These are phyloP conservation scores for Rhinogobius similis DNA, from an alignment of 2,113 vertebrate genomes.

Conservation along the genomic window DNA sequence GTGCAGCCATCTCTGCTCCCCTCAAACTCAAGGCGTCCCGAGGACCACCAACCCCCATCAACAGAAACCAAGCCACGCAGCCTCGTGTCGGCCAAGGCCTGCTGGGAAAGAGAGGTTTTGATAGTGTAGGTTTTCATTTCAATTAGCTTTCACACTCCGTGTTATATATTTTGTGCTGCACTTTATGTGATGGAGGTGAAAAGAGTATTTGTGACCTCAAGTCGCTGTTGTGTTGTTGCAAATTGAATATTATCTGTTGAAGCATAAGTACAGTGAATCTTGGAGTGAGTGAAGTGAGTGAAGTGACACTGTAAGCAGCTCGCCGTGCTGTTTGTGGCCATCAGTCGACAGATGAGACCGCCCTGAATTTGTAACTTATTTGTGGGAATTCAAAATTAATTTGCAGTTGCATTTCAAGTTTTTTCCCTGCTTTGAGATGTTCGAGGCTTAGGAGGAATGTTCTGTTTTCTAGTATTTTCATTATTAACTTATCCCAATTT, in stretches of 20 bases:
- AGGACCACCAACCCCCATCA: slow-evolving; percentile 89
- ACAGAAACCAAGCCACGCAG: slow-evolving; percentile 88
- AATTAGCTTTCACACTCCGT: not conserved
- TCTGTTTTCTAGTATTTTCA: no score
- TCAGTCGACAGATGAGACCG: no score
- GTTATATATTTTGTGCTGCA: no score
- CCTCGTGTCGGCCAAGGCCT: slow-evolving; percentile 83
- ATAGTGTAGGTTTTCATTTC: slow-evolving; percentile 76
- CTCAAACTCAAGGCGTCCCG: slow-evolving; percentile 89
- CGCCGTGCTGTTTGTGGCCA: no score
- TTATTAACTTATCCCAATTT: not conserved
- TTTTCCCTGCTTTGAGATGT: no score
- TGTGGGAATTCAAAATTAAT: no score
- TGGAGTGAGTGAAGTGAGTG: not conserved
- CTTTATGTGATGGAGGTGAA: no score
- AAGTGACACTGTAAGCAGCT: no score
- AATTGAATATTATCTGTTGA: not conserved
- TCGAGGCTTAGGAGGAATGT: no score
- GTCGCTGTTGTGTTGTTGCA: not conserved
- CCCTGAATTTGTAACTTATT: no score
- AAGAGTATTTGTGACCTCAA: no score
- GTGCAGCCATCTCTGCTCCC: slow-evolving; percentile 85
- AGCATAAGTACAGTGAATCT: not conserved
- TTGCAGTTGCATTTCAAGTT: no score
- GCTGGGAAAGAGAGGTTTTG: slow-evolving; percentile 87